A percentile compares a stretch with the other conserved stretches of the same genome.
These are phyloP conservation scores for Drosophila dives DNA, from an alignment of 2,888 invertebrate species.

Conservation along the genomic window DNA sequence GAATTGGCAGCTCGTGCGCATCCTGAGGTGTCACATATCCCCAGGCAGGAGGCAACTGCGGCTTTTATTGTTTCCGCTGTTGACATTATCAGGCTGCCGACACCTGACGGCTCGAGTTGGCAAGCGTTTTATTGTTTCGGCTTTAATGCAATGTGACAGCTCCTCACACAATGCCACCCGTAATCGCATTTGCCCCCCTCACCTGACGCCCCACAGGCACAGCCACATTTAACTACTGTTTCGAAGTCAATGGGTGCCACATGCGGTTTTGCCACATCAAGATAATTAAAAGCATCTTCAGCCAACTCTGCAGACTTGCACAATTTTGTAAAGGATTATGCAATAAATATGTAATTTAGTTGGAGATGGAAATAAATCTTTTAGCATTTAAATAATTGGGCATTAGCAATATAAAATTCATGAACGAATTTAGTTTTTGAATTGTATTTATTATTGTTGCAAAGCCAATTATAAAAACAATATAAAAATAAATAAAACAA, in stretches of 20 bases:
- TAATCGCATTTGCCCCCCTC: background rate
- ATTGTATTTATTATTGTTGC: background rate
- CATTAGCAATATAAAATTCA: conserved; percentile 24
- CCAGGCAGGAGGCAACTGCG: conserved; percentile 69
- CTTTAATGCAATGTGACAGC: conserved; percentile 65
- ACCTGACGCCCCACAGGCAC: background rate
- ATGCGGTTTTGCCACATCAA: conserved; percentile 59
- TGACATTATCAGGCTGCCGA: conserved; percentile 73
- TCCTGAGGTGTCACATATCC: conserved; percentile 47
- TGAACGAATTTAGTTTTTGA: too few relatives aligned
- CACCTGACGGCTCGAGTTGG: conserved; percentile 65
- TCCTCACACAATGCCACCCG: conserved; percentile 9
- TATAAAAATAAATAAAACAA: background rate
- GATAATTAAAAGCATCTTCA: conserved; percentile 65
- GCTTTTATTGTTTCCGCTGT: conserved; percentile 80
- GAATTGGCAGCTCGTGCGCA: conserved; percentile 44
- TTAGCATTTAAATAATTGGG: conserved; percentile 30
- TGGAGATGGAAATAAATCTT: background rate
- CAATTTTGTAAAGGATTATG: conserved; percentile 33
- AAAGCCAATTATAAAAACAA: background rate
- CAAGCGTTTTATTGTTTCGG: conserved; percentile 66
- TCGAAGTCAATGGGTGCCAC: conserved; percentile 62
- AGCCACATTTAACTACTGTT: conserved; percentile 30
- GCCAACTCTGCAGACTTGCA: conserved; percentile 15
- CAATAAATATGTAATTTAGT: conserved; percentile 42